Evolutionary conservation across 2,113 vertebrate genomes (phyloP).

Genomic region (Chelonoidis abingdonii): DNA sequence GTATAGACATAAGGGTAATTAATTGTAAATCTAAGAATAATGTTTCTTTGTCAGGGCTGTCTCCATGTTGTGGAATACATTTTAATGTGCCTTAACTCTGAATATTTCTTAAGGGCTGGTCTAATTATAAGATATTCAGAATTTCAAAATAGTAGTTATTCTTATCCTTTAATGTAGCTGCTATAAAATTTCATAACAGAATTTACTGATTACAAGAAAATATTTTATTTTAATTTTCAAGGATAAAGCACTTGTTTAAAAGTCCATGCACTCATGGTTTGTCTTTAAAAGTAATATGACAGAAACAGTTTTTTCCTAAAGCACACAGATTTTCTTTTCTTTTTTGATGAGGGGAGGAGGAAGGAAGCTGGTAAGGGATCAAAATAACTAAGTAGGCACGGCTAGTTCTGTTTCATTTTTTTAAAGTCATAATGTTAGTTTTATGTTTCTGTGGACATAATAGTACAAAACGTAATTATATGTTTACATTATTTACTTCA

Average conservation of each 20-base stretch:
- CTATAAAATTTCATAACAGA: constrained; percentile 72
- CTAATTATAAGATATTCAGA: constrained; percentile 89
- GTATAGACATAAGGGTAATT: constrained; percentile 98
- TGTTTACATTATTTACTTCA: background rate
- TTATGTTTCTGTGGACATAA: background rate
- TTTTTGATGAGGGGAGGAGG: background rate
- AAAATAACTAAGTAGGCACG: background rate
- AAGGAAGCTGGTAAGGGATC: background rate
- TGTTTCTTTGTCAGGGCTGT: constrained; percentile 98
- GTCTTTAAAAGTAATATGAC: background rate
- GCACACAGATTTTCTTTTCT: background rate
- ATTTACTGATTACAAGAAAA: constrained; percentile 74
- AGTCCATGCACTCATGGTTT: constrained; percentile 21
- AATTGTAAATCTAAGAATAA: constrained; percentile 99
- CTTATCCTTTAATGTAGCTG: constrained; percentile 79
- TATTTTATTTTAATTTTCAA: constrained; percentile 74
- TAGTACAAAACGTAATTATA: background rate
- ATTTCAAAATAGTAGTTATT: constrained; percentile 85
- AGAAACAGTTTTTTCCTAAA: background rate
- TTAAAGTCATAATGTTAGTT: background rate
- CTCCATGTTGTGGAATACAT: constrained; percentile 94
- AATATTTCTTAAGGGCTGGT: constrained; percentile 90
- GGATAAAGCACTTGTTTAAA: constrained; percentile 57
- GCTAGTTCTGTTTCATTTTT: background rate
- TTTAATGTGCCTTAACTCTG: constrained; percentile 94